These are phyloP conservation scores for Aplodontia rufa DNA, from an alignment of 2,113 vertebrate genomes.

Conservation along the genomic window DNA sequence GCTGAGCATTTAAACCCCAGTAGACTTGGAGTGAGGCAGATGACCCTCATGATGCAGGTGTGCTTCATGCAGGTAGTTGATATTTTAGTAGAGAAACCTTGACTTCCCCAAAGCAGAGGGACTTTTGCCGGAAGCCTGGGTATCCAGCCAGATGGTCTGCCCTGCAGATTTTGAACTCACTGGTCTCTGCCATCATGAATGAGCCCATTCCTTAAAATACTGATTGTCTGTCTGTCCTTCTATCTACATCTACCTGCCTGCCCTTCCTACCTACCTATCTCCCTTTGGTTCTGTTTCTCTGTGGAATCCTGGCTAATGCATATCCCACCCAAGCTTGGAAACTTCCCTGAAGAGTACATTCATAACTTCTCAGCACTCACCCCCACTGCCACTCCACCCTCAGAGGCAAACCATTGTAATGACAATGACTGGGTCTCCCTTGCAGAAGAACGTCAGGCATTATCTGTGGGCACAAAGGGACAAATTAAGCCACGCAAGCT, in stretches of 20 bases:
- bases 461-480: neutral
- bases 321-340: neutral
- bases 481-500: neutral
- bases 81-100: neutral
- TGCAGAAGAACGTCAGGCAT: neutral
- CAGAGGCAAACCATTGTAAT: neutral
- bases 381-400: neutral
- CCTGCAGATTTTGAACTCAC: neutral
- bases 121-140: neutral
- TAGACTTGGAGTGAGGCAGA: neutral
- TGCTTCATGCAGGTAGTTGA: neutral
- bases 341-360: neutral
- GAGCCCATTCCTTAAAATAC: neutral
- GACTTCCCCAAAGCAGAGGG: neutral
- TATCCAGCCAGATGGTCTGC: neutral
- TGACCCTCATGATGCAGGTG: neutral
- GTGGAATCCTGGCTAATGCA: neutral
- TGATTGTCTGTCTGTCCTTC: neutral
- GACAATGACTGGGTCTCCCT: neutral
- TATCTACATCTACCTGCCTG: neutral
- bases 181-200: neutral
- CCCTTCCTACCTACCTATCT: neutral
- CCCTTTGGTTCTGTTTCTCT: neutral
- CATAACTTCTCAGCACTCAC: neutral
- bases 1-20: neutral